These are phyloP conservation scores for Homarus americanus DNA, from an alignment of 1,140 invertebrate species.

Conservation along the genomic window DNA sequence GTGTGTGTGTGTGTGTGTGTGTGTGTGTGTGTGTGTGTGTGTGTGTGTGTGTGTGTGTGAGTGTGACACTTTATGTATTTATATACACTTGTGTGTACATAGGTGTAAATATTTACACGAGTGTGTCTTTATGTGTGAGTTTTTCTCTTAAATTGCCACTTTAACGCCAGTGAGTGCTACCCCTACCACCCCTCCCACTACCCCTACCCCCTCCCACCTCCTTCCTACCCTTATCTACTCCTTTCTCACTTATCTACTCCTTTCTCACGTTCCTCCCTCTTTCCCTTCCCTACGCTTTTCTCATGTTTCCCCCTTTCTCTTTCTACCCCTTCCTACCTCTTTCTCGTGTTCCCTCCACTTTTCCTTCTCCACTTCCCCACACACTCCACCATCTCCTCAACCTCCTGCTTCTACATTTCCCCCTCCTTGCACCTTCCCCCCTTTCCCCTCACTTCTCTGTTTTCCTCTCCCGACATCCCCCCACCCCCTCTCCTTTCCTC, in stretches of 20 bases:
- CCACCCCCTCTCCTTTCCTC: not conserved
- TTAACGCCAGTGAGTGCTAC: too few species aligned
- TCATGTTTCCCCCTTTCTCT: too few species aligned
- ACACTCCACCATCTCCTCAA: not conserved
- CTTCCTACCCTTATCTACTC: too few species aligned
- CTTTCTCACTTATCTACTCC: not conserved
- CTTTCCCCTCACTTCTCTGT: too few species aligned
- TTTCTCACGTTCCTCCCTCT: not conserved
- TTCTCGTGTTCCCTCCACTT: too few species aligned
- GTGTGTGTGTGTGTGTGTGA: constrained; percentile 16
- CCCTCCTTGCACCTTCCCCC: too few species aligned
- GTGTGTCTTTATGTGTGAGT: too few species aligned
- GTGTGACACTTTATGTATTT: not conserved
- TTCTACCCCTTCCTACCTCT: not conserved
- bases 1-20: constrained; percentile 21
- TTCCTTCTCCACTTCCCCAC: not conserved
- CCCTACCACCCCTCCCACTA: too few species aligned
- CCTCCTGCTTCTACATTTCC: too few species aligned
- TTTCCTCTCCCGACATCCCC: too few species aligned
- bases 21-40: not conserved
- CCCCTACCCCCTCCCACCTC: too few species aligned
- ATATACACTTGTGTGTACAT: constrained; percentile 3
- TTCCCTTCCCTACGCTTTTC: not conserved
- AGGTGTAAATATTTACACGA: not conserved
- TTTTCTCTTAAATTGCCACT: too few species aligned